These are phyloP conservation scores for Diarsia mendica DNA, from an alignment of 2,888 invertebrate genomes.

Conservation along the genomic window DNA sequence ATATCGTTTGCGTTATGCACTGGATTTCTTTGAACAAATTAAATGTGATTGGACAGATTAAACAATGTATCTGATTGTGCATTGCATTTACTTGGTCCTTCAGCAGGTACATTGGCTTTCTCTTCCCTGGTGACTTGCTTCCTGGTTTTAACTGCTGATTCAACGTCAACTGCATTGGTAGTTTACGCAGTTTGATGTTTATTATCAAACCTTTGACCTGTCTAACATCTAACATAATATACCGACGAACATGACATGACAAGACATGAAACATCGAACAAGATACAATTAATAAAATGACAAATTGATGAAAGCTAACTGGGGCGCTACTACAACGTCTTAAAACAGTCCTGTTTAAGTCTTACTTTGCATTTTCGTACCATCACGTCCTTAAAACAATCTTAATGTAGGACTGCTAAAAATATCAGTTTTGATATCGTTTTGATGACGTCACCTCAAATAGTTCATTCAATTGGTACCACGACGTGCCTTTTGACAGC, in stretches of 20 bases:
- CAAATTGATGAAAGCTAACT: conserved; percentile 41
- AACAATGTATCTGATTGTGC: neutral
- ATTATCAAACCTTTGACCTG: neutral
- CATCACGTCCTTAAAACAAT: too few relatives aligned
- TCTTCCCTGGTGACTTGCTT: conserved; percentile 1
- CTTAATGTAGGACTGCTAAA: too few relatives aligned
- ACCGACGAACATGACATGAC: neutral
- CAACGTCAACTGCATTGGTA: neutral
- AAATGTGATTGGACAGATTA: neutral
- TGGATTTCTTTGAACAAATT: neutral
- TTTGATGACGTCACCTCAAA: too few relatives aligned
- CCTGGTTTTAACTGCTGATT: neutral
- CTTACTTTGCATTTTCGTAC: too few relatives aligned
- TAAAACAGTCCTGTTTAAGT: too few relatives aligned
- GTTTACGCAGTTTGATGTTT: neutral
- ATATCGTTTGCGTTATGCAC: conserved; percentile 16
- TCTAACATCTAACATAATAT: neutral
- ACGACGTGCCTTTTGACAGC: too few relatives aligned
- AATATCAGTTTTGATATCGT: too few relatives aligned
- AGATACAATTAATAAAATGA: conserved; percentile 17
- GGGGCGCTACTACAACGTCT: too few relatives aligned
- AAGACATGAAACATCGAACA: neutral
- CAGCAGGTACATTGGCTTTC: neutral
- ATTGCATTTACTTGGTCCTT: conserved; percentile 17
- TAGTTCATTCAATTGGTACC: too few relatives aligned